Base-by-base conservation (phyloP, 2,113 vertebrate genomes). In the Crocuta crocuta region DNA sequence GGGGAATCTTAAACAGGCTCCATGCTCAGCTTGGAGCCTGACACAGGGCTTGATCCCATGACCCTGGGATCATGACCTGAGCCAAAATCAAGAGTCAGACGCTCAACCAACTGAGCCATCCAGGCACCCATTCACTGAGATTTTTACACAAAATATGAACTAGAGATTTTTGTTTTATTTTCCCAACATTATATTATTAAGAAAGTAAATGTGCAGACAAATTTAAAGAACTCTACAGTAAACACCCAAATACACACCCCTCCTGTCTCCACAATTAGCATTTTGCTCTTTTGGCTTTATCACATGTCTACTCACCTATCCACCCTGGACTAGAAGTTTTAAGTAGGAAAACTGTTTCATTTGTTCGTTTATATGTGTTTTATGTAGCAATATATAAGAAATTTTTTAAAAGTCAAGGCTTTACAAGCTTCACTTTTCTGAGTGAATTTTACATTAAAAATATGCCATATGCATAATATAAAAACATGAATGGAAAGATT, bases 401-500 rank as follows among this genome's bases (percentile, higher is more conserved):
- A 82, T 50, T n/a, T 35, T 55, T 86, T 16, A 31, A 65, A 92
- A 1, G 39, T 94, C 19, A 87, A 7, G 96, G 50, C 24, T 63
- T 89, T 86, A 73, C 21, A 86, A 94, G 83, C 28, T 83, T 45
- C 79, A 63, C 31, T 89, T 94, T 90, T 68, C 39, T 95, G 10
- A 97, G 68, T 81, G 12, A 80, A 39, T 82, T 94, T 97, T 83
- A 65, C 58, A 91, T 74, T 97, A 91, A 94, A 93, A 39, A 95
- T 74, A 79, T 83, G 21, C 7, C 35, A 68, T 73, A 84, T 92
- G 33, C 10, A 86, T 86, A 95, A 76, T 70, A 63, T 76, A 58
- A 78, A 89, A 94, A 84, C 71, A 74, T 31, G 26, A 92, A 74
- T 68, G 65, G 43, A 81, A 93, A 78, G 2, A 78, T 50, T 53